These are phyloP conservation scores for honey bee (Apis mellifera) DNA, from an alignment of 1,140 invertebrate genomes.

Conservation along the genomic window DNA sequence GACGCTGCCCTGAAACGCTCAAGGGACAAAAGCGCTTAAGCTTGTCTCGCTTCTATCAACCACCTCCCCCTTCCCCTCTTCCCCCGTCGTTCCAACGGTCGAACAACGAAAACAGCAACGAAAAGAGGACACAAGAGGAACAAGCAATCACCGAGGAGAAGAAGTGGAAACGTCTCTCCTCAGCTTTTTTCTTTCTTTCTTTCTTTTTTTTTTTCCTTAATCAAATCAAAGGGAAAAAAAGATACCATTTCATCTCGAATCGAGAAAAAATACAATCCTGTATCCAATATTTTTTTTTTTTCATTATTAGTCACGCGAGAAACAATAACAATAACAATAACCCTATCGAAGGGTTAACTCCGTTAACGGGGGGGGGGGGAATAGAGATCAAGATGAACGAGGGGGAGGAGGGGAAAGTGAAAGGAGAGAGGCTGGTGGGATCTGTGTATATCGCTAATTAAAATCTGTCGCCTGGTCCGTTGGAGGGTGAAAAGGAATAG, in stretches of 20 bases:
- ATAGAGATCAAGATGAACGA: not conserved
- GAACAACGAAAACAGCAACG: too few relatives aligned
- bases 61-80: too few relatives aligned
- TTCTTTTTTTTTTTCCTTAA: not conserved
- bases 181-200: fast-evolving
- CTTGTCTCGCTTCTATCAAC: not conserved
- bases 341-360: too few relatives aligned
- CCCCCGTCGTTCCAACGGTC: not conserved
- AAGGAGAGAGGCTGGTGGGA: not conserved
- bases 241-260: too few relatives aligned
- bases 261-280: too few relatives aligned
- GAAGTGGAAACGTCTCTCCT: not conserved
- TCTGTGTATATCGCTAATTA: constrained; percentile 60
- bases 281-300: too few relatives aligned
- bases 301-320: too few relatives aligned
- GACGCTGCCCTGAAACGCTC: not conserved
- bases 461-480: constrained; percentile 55
- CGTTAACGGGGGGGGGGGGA: not conserved
- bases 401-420: not conserved
- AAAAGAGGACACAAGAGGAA: not conserved
- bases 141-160: too few relatives aligned
- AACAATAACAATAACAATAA: too few relatives aligned
- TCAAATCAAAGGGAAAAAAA: not conserved
- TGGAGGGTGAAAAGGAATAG: not conserved
- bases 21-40: constrained; percentile 18